Evolutionary conservation across 2,888 invertebrate species (phyloP).

Genomic region (Timema cristinae): DNA sequence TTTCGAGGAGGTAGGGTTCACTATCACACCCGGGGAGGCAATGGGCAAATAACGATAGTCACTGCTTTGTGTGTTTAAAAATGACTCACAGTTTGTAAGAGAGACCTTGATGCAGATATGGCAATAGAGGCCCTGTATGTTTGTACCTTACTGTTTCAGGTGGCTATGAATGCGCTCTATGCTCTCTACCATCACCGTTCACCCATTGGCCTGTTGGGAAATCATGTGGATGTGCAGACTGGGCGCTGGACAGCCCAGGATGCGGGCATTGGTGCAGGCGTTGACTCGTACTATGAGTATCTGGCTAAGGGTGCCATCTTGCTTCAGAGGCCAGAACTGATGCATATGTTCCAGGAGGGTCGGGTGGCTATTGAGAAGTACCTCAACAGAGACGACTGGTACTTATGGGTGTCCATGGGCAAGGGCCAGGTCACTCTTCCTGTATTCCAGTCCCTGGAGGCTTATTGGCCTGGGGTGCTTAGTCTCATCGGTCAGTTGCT

Average conservation of each 20-base stretch:
- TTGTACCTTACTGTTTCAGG: conserved; percentile 45
- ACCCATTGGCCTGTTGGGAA: conserved; percentile 85
- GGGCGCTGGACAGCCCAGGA: conserved; percentile 98
- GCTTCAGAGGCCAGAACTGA: conserved; percentile 82
- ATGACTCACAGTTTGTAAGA: background rate
- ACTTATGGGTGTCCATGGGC: conserved; percentile 98
- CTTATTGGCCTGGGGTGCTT: conserved; percentile 96
- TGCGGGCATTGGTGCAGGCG: conserved; percentile 94
- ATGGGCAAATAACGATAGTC: background rate
- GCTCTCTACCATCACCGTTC: conserved; percentile 85
- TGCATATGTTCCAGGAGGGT: conserved; percentile 85
- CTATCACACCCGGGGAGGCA: conserved; percentile 38
- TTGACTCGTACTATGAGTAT: conserved; percentile 98
- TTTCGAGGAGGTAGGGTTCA: conserved; percentile 73
- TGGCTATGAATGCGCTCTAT: conserved; percentile 87
- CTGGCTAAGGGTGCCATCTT: conserved; percentile 93
- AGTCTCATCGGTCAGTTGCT: conserved; percentile 64
- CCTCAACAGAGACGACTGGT: conserved; percentile 94
- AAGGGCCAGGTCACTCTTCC: conserved; percentile 93
- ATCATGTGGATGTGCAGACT: conserved; percentile 92
- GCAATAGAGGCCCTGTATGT: too few relatives aligned
- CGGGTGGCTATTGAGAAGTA: conserved; percentile 75
- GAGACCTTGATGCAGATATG: background rate
- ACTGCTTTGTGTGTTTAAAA: background rate
- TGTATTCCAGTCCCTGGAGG: conserved; percentile 97